phyloP scores from a whole-genome alignment of 2,888 invertebrate genomes.

The Trichopria drosophilae region DNA sequence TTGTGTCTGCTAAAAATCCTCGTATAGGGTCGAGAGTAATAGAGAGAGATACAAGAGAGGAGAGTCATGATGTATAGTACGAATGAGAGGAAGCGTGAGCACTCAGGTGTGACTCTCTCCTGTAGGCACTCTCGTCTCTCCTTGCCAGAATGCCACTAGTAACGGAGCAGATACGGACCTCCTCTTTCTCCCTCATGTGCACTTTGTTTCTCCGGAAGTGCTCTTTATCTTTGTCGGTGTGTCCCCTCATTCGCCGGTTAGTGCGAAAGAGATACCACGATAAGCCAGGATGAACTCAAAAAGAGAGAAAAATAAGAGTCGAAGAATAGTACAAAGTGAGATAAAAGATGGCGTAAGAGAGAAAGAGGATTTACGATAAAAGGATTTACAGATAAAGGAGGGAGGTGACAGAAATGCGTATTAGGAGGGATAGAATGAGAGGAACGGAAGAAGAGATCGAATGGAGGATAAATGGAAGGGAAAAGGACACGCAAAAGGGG shows the following conservation, averaged over 20 bases:
- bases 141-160: slow-evolving; percentile 38
- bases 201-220: slow-evolving; percentile 50
- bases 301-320: not conserved
- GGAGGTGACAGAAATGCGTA: too few species aligned
- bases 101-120: slow-evolving; percentile 57
- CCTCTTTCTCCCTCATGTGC: slow-evolving; percentile 33
- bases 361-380: too few species aligned
- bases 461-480: not conserved
- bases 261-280: slow-evolving; percentile 32
- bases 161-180: slow-evolving; percentile 44
- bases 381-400: too few species aligned
- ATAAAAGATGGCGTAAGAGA: too few species aligned
- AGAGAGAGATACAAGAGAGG: slow-evolving; percentile 36
- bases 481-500: not conserved
- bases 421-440: slow-evolving; percentile 8
- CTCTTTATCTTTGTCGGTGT: slow-evolving; percentile 59
- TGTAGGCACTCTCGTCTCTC: slow-evolving; percentile 51
- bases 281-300: not conserved
- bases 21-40: slow-evolving; percentile 21
- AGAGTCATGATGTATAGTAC: slow-evolving; percentile 38
- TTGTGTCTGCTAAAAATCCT: too few species aligned
- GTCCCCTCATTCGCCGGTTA: slow-evolving; percentile 47
- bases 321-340: too few species aligned
- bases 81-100: slow-evolving; percentile 58
- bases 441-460: slow-evolving; percentile 1